Evolutionary conservation across 2,888 invertebrate genomes (phyloP), one percentile per base, ranked within the genome.

Genomic region (Drosophila prostipennis): DNA sequence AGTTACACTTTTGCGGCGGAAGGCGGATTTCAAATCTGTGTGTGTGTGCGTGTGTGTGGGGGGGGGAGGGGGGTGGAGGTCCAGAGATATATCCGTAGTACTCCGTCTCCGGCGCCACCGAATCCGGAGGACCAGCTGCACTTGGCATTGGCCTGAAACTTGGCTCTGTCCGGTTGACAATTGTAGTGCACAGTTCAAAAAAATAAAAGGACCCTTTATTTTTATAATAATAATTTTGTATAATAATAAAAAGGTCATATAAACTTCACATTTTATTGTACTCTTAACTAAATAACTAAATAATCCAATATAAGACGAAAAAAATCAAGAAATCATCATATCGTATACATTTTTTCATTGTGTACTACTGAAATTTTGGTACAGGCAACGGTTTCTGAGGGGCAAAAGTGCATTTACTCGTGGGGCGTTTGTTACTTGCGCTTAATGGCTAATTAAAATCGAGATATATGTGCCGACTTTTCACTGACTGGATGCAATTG

Each of bases 391-490:
- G 29, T 32, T 11, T 46, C 14, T 10, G 14, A 1, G 46, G 29
- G 46, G 14, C 10, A 14, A 14, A 14, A 29, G 14, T 48, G 48
- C 48, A 16, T 11, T 14, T 16, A 16, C 16, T 48, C 26, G 45
- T 13, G 36, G n/a, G 40, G 19, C 40, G 67, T 40, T 51, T 61
- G 73, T 76, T 76, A 53, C 67, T 77, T 67, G 67, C 76, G 64
- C 53, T 74, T 76, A 81, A 87, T 87, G 87, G 77, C 77, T 81
- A 87, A 87, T 87, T 84, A 81, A 81, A 77, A 75, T 76, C 74
- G 51, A 74, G 63, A 73, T 70, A 68, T 69, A 63, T 58, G 63
- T 8, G 11, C 37, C 56, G 61, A 53, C 64, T 52, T 57, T 49
- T 49, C 37, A 42, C 39, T 51, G 23, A 29, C 34, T 26, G 63